These are phyloP conservation scores for Phengaris arion DNA, from an alignment of 2,888 invertebrate genomes.

Conservation along the genomic window DNA sequence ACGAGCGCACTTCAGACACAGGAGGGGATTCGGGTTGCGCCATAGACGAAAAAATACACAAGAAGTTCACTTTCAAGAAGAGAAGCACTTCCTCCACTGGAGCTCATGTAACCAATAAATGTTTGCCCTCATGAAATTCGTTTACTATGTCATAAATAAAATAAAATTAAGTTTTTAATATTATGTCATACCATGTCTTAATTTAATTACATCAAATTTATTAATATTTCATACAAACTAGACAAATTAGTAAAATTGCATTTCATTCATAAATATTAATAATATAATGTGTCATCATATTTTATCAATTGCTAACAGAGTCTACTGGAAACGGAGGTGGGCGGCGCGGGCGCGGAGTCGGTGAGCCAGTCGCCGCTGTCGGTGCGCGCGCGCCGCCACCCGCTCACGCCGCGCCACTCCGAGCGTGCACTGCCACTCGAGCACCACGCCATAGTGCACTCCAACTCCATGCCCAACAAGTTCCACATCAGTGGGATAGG, in stretches of 20 bases:
- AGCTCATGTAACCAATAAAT: slow-evolving; percentile 72
- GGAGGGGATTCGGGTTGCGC: slow-evolving; percentile 82
- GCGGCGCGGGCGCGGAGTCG: slow-evolving; percentile 86
- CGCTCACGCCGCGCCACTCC: slow-evolving; percentile 91
- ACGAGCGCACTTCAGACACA: slow-evolving; percentile 81
- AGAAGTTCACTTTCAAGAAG: slow-evolving; percentile 92
- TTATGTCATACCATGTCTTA: no score
- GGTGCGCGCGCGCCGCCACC: slow-evolving; percentile 86
- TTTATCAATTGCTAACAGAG: slow-evolving; percentile 76
- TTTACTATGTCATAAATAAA: no score
- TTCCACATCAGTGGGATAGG: slow-evolving; percentile 86
- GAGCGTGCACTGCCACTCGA: slow-evolving; percentile 86
- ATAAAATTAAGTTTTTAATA: no score
- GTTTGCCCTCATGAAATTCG: no score
- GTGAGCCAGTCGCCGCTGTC: slow-evolving; percentile 88
- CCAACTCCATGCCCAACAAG: slow-evolving; percentile 74
- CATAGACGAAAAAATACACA: slow-evolving; percentile 86
- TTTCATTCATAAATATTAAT: no score
- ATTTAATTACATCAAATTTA: no score
- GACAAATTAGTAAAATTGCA: no score
- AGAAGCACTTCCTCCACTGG: slow-evolving; percentile 93
- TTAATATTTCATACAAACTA: no score
- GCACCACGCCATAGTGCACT: slow-evolving; percentile 77
- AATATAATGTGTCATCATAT: no score
- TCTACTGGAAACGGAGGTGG: slow-evolving; percentile 87